Conservation (phyloP, 37 sponge, comb jelly and placozoan species). For the Aplysina aerophoba region DNA sequence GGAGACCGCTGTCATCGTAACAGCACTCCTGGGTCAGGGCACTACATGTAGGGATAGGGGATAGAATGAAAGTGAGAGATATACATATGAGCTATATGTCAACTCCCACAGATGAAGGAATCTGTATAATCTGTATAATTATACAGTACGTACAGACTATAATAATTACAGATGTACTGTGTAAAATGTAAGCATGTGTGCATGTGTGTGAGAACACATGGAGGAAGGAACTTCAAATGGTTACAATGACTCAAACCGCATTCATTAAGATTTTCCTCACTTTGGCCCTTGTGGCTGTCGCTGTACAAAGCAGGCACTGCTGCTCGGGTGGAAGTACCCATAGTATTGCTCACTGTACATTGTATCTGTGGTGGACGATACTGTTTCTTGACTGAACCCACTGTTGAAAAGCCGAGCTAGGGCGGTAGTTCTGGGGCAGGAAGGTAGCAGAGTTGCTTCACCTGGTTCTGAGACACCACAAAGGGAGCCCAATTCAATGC, state of each 20-base stretch:
- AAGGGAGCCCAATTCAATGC: neutral
- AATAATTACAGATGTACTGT: too few relatives aligned
- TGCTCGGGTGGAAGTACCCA: neutral
- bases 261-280: neutral
- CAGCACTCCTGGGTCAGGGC: constrained; percentile 46
- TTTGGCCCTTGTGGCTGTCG: too few relatives aligned
- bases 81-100: too few relatives aligned
- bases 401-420: constrained; percentile 1
- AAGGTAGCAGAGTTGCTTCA: neutral
- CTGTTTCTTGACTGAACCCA: neutral
- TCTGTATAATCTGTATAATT: too few relatives aligned
- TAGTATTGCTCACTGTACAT: constrained; percentile 16
- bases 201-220: too few relatives aligned
- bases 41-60: constrained; percentile 8
- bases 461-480: neutral
- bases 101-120: too few relatives aligned
- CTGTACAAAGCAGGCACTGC: neutral
- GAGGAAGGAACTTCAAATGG: too few relatives aligned
- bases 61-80: too few relatives aligned
- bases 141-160: too few relatives aligned
- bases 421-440: neutral
- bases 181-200: too few relatives aligned
- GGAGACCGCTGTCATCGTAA: constrained; percentile 28
- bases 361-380: neutral
- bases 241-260: neutral